Conservation (phyloP, 2,888 invertebrate species). For the Luperina testacea region DNA sequence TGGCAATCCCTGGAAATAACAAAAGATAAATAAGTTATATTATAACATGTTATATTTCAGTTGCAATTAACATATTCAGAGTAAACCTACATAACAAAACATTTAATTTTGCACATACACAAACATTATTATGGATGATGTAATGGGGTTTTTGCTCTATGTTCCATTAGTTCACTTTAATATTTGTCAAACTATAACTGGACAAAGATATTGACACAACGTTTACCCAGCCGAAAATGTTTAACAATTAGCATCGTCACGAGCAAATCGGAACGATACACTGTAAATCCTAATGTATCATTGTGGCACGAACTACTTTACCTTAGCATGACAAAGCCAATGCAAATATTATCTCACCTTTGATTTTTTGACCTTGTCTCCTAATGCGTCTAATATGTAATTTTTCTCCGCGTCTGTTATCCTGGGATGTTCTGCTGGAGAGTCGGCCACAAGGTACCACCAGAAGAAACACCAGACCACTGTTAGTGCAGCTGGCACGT, state of each 20-base stretch:
- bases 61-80: slow-evolving; percentile 50
- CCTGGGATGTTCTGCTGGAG: slow-evolving; percentile 91
- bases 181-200: slow-evolving; percentile 43
- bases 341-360: slow-evolving; percentile 85
- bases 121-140: slow-evolving; percentile 53
- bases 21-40: slow-evolving; percentile 25
- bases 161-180: slow-evolving; percentile 32
- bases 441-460: slow-evolving; percentile 91
- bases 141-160: slow-evolving; percentile 56
- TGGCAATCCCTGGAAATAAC: slow-evolving; percentile 90
- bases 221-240: slow-evolving; percentile 44
- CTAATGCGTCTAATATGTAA: slow-evolving; percentile 91
- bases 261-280: slow-evolving; percentile 40
- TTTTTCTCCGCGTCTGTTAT: slow-evolving; percentile 91
- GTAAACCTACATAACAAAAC: slow-evolving; percentile 39
- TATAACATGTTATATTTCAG: slow-evolving; percentile 28
- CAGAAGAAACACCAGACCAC: slow-evolving; percentile 90
- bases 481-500: slow-evolving; percentile 90
- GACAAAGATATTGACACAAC: slow-evolving; percentile 40
- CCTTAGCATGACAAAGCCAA: slow-evolving; percentile 46
- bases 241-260: slow-evolving; percentile 55
- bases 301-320: slow-evolving; percentile 59
- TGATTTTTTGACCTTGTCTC: slow-evolving; percentile 89
- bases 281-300: slow-evolving; percentile 66
- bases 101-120: slow-evolving; percentile 37